These are phyloP conservation scores for Pristionchus pacificus DNA, from an alignment of 1,140 invertebrate genomes.

Conservation along the genomic window DNA sequence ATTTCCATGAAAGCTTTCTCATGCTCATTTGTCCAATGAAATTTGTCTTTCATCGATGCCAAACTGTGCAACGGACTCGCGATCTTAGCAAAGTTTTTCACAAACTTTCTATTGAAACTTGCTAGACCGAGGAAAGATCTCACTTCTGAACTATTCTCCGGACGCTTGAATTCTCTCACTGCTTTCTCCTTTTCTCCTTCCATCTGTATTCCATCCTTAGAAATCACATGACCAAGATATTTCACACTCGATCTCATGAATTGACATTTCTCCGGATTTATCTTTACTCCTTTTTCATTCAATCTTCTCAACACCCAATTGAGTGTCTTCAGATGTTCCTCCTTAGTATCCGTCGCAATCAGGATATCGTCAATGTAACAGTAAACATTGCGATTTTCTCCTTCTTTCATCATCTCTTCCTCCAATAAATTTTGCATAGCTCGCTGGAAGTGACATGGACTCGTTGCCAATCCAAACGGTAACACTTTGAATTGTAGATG, in stretches of 20 bases:
- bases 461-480: background rate
- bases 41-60: conserved; percentile 14
- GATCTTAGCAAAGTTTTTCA: conserved; percentile 29
- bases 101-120: conserved; percentile 17
- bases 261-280: conserved; percentile 12
- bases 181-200: conserved; percentile 3
- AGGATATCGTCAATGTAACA: conserved; percentile 22
- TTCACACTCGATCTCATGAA: background rate
- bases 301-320: background rate
- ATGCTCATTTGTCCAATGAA: conserved; percentile 18
- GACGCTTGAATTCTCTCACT: background rate
- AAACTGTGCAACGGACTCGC: conserved; percentile 24
- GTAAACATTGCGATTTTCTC: background rate
- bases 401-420: conserved; percentile 4
- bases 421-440: conserved; percentile 25
- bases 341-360: conserved; percentile 11
- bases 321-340: background rate
- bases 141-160: conserved; percentile 7
- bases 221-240: conserved; percentile 17
- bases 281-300: background rate
- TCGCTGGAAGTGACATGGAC: conserved; percentile 15
- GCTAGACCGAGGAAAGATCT: conserved; percentile 15
- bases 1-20: conserved; percentile 31
- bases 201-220: conserved; percentile 4
- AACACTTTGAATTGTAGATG: background rate